Evolutionary conservation across 2,888 invertebrate species (phyloP).

Genomic region (Elegia similella): DNA sequence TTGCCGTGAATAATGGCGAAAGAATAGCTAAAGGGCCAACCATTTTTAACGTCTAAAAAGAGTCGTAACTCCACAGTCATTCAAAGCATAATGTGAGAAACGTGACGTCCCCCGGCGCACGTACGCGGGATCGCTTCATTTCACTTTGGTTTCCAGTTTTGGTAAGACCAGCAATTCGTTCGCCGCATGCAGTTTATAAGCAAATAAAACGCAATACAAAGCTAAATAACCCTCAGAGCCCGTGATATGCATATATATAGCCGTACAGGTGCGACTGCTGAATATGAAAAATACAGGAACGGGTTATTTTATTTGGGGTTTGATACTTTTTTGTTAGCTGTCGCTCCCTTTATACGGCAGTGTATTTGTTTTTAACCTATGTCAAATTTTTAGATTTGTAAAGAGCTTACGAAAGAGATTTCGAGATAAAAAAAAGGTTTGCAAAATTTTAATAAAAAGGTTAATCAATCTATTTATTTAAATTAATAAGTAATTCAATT

Average conservation of each 20-base stretch:
- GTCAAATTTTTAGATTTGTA: background rate
- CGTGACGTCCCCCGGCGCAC: slow-evolving; percentile 48
- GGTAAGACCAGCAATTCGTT: slow-evolving; percentile 36
- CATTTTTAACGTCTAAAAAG: slow-evolving; percentile 61
- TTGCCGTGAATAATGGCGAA: slow-evolving; percentile 65
- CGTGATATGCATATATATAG: slow-evolving; percentile 24
- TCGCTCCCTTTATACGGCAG: background rate
- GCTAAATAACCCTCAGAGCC: slow-evolving; percentile 25
- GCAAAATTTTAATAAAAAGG: background rate
- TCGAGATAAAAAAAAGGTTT: background rate
- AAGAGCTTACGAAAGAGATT: background rate
- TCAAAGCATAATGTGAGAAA: slow-evolving; percentile 56
- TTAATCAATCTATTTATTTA: background rate
- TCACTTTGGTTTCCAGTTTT: slow-evolving; percentile 34
- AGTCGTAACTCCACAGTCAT: slow-evolving; percentile 63
- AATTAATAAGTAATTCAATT: too few species aligned
- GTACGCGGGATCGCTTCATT: slow-evolving; percentile 39
- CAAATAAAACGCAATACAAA: slow-evolving; percentile 27
- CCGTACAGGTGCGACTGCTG: slow-evolving; percentile 19
- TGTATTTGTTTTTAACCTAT: background rate
- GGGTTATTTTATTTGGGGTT: background rate
- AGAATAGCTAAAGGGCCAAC: slow-evolving; percentile 57
- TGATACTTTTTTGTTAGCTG: slow-evolving; percentile 3
- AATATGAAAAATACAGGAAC: slow-evolving; percentile 9
- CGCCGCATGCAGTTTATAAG: slow-evolving; percentile 48